phyloP scores from a whole-genome alignment of 2,797 vertebrate species.

The Neostethus bicornis region DNA sequence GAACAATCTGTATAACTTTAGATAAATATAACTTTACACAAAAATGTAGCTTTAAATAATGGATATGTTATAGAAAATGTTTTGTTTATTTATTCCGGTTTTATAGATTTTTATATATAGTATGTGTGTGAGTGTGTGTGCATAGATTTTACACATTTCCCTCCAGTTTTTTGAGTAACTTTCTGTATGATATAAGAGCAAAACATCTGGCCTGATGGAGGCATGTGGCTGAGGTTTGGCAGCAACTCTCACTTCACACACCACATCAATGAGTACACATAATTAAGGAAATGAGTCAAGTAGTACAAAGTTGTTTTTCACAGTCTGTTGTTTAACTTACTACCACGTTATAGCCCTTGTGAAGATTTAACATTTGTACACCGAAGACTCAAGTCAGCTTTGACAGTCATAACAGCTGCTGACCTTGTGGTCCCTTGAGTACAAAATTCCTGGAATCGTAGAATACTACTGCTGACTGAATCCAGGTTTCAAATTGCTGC shows the following conservation, averaged over 20 bases:
- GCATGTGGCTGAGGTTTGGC: conserved; percentile 41
- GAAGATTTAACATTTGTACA: conserved; percentile 42
- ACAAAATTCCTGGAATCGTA: conserved; percentile 66
- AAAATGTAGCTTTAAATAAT: too few relatives aligned
- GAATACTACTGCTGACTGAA: conserved; percentile 46
- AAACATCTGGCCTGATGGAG: conserved; percentile 4
- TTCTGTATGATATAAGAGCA: too few relatives aligned
- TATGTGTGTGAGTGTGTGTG: too few relatives aligned
- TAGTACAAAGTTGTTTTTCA: conserved; percentile 25
- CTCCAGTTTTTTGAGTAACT: too few relatives aligned
- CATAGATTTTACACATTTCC: too few relatives aligned
- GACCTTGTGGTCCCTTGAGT: conserved; percentile 61
- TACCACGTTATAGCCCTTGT: conserved; percentile 41
- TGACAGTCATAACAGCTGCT: conserved; percentile 68
- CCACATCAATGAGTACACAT: conserved; percentile 62
- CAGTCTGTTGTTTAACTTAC: conserved; percentile 10
- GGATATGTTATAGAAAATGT: too few relatives aligned
- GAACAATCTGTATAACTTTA: too few relatives aligned
- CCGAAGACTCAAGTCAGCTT: conserved; percentile 36
- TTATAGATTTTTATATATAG: too few relatives aligned
- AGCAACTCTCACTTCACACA: conserved; percentile 61
- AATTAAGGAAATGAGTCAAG: conserved; percentile 70
- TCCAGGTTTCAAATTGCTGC: conserved; percentile 55
- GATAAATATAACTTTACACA: too few relatives aligned
- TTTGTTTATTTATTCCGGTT: too few relatives aligned